Conservation (phyloP, 2,888 invertebrate genomes). For the Trichopoda pennipes region DNA sequence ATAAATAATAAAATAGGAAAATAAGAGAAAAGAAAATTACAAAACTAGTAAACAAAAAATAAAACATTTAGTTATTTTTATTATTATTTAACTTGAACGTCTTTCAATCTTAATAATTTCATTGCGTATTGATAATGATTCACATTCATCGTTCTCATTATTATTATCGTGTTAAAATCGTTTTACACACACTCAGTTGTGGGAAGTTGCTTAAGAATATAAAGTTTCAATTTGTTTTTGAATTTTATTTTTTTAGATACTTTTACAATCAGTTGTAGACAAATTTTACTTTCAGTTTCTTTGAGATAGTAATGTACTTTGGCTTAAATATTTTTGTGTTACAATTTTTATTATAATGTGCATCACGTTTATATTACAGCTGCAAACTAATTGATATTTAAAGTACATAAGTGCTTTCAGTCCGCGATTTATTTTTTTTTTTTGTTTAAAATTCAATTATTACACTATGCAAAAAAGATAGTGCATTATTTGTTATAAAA, state of each 20-base stretch:
- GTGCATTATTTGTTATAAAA: background rate
- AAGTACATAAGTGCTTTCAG: too few relatives aligned
- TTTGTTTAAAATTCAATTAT: too few relatives aligned
- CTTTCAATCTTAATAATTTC: conserved; percentile 38
- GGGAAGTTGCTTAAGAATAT: conserved; percentile 5
- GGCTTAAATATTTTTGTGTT: background rate
- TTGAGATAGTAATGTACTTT: background rate
- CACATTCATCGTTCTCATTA: conserved; percentile 10
- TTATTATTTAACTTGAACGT: conserved; percentile 28
- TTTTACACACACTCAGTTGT: background rate
- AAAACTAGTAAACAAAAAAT: conserved; percentile 18
- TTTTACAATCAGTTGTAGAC: background rate
- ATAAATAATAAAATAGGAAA: conserved; percentile 21
- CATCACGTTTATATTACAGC: background rate
- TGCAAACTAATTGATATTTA: too few relatives aligned
- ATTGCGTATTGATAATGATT: conserved; percentile 23
- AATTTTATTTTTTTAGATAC: background rate
- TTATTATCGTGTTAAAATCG: background rate
- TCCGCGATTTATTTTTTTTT: too few relatives aligned
- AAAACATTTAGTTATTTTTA: conserved; percentile 48
- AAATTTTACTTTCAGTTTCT: conserved; percentile 47
- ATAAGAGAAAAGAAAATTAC: conserved; percentile 53
- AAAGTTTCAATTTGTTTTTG: background rate
- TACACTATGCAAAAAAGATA: too few relatives aligned
- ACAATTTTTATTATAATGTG: background rate